A percentile compares a stretch with the other conserved stretches of the same genome.
These are phyloP conservation scores for Melinaea menophilus DNA, from an alignment of 2,888 invertebrate species.

Conservation along the genomic window DNA sequence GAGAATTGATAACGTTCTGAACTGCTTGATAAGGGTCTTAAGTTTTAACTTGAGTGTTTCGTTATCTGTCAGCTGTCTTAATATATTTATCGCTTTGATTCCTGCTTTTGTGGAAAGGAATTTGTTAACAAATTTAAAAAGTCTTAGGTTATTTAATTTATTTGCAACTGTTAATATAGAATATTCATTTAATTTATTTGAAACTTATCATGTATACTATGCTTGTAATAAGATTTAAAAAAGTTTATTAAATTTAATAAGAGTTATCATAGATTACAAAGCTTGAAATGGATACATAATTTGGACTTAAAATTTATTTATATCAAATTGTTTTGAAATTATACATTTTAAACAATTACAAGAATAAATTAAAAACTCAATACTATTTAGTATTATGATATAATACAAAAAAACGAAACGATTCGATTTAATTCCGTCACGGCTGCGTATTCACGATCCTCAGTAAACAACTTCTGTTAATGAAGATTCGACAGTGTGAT, in stretches of 20 bases:
- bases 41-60: constrained; percentile 27
- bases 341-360: background rate
- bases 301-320: too few relatives aligned
- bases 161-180: too few relatives aligned
- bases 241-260: too few relatives aligned
- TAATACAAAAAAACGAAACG: constrained; percentile 21
- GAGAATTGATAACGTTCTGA: constrained; percentile 30
- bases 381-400: constrained; percentile 11
- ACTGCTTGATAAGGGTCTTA: constrained; percentile 32
- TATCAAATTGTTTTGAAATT: background rate
- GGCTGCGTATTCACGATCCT: constrained; percentile 42
- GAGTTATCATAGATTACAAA: too few relatives aligned
- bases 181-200: too few relatives aligned
- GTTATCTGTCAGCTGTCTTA: constrained; percentile 25
- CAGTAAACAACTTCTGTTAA: constrained; percentile 52
- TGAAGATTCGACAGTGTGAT: constrained; percentile 51
- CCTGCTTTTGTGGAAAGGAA: constrained; percentile 11
- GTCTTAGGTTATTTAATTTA: too few relatives aligned
- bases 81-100: constrained; percentile 20
- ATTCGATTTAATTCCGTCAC: constrained; percentile 19
- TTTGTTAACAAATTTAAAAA: constrained; percentile 9
- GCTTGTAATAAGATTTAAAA: too few relatives aligned
- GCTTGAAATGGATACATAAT: too few relatives aligned
- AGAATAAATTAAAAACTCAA: background rate
- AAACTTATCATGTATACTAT: too few relatives aligned